Conservation (phyloP, 1,140 invertebrate genomes). For the Drosophila hydei region DNA sequence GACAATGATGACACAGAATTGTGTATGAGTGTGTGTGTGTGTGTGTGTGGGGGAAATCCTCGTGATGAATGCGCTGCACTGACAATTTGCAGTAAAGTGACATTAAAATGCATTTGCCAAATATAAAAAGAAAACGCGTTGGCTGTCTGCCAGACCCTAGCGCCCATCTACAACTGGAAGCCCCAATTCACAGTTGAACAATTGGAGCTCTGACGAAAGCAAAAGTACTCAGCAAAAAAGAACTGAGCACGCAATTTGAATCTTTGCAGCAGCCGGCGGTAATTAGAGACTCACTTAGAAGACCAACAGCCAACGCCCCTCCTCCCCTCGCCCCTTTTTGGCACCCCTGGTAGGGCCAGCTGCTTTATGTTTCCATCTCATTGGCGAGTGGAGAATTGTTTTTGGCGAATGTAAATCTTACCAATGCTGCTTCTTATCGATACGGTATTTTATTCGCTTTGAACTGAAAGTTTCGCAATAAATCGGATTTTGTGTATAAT, state of each 20-base stretch:
- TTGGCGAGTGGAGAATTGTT: conserved; percentile 12
- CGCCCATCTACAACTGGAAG: not conserved
- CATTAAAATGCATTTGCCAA: conserved; percentile 74
- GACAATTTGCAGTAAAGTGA: conserved; percentile 63
- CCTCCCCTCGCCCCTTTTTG: not conserved
- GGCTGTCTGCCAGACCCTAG: conserved; percentile 19
- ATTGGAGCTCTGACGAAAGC: conserved; percentile 44
- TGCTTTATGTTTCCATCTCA: conserved; percentile 25
- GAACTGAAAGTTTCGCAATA: conserved; percentile 45
- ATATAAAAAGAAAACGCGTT: conserved; percentile 46
- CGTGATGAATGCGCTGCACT: conserved; percentile 53
- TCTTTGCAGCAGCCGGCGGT: conserved; percentile 50
- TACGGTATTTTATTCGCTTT: conserved; percentile 33
- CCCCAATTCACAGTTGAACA: conserved; percentile 28
- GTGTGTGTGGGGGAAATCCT: too few species aligned
- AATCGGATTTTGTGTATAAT: conserved; percentile 56
- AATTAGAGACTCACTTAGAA: conserved; percentile 53
- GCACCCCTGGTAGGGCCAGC: conserved; percentile 4
- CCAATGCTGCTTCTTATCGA: not conserved
- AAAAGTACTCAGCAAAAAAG: conserved; percentile 36
- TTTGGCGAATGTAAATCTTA: conserved; percentile 22
- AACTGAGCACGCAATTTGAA: conserved; percentile 39
- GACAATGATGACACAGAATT: conserved; percentile 53
- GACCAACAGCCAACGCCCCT: not conserved
- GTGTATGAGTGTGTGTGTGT: not conserved